Evolutionary conservation across 2,113 vertebrate species (phyloP).

Genomic region (Anoplopoma fimbria): DNA sequence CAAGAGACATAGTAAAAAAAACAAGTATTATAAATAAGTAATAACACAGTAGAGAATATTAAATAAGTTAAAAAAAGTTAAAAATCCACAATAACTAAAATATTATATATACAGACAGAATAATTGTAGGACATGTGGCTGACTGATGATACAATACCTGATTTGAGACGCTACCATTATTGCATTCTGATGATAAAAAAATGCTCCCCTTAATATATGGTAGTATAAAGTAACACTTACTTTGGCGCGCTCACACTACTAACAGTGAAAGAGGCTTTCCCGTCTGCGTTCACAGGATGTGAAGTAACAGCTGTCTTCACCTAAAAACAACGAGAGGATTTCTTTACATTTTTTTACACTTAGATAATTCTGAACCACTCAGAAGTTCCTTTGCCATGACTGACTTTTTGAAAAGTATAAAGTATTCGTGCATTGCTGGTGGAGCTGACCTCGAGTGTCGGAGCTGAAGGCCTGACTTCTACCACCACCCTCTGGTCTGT

Average conservation of each 20-base stretch:
- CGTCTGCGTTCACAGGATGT: conserved; percentile 84
- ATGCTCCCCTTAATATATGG: not conserved
- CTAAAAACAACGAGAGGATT: conserved; percentile 53
- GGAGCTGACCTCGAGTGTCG: conserved; percentile 66
- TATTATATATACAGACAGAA: too few species aligned
- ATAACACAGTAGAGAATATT: too few species aligned
- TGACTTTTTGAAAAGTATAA: not conserved
- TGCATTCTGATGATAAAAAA: not conserved
- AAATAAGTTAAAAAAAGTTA: too few species aligned
- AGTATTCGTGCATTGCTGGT: not conserved
- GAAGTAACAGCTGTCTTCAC: conserved; percentile 60
- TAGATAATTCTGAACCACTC: not conserved
- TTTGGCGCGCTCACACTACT: conserved; percentile 84
- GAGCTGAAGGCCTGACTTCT: conserved; percentile 61
- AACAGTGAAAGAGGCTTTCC: conserved; percentile 86
- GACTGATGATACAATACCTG: not conserved
- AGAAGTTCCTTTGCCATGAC: not conserved
- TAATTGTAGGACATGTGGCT: too few species aligned
- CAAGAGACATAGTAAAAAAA: too few species aligned
- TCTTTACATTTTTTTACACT: not conserved
- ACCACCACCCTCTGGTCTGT: conserved; percentile 88
- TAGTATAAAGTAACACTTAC: conserved; percentile 82
- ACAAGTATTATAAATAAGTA: too few species aligned
- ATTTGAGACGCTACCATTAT: not conserved
- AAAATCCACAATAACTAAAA: too few species aligned